A percentile compares a stretch with the other conserved stretches of the same genome.
Conservation (phyloP, 2,113 vertebrate species). For the Perca schrenkii region DNA sequence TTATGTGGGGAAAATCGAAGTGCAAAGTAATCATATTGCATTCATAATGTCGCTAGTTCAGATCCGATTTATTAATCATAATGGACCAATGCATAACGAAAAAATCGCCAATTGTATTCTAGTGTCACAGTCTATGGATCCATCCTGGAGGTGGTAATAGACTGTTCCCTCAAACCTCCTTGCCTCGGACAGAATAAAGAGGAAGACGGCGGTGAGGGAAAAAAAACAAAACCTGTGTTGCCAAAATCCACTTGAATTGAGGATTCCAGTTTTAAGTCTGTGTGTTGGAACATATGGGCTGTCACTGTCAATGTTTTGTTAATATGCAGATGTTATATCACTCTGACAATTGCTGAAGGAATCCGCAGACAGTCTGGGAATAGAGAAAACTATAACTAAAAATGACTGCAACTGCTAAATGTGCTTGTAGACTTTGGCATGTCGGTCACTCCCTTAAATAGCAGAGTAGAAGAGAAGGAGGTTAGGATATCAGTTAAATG, state of each 20-base stretch:
- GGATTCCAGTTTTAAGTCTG: conserved; percentile 14
- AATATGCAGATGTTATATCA: neutral
- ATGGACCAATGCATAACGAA: neutral
- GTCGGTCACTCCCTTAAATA: conserved; percentile 60
- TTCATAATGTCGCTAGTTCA: conserved; percentile 2
- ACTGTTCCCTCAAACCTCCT: neutral
- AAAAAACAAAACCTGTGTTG: neutral
- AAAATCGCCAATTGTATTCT: neutral
- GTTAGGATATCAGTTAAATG: conserved; percentile 19
- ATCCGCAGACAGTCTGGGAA: neutral
- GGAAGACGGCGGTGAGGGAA: neutral
- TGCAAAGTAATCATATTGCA: conserved; percentile 34
- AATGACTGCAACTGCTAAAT: conserved; percentile 23
- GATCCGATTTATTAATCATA: neutral
- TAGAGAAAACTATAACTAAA: neutral
- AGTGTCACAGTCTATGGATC: neutral
- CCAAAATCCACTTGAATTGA: conserved; percentile 11
- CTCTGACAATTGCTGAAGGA: neutral
- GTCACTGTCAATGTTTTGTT: neutral
- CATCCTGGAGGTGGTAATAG: neutral
- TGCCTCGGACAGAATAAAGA: conserved; percentile 8
- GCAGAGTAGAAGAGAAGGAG: conserved; percentile 20
- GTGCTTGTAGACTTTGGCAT: conserved; percentile 34
- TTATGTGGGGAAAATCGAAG: conserved; percentile 7
- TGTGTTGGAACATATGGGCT: neutral